A percentile compares a stretch with the other conserved stretches of the same genome.
Evolutionary conservation across 2,797 vertebrate genomes (phyloP).

Genomic region (Rhinogobio ventralis): DNA sequence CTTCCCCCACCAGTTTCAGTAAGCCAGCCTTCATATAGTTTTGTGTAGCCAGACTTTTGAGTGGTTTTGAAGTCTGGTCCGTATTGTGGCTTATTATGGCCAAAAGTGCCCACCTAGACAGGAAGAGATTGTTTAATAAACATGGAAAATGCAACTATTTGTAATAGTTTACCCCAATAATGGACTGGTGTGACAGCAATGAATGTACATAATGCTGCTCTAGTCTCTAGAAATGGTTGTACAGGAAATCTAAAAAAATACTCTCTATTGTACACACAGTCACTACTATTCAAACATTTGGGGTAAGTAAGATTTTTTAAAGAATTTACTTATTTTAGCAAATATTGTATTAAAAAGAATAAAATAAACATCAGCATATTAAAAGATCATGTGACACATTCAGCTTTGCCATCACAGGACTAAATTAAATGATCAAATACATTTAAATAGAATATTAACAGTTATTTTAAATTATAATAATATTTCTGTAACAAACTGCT

Average conservation of each 20-base stretch:
- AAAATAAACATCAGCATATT: background rate
- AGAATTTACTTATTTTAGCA: no score
- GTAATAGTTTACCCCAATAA: background rate
- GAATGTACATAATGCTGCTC: background rate
- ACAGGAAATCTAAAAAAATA: background rate
- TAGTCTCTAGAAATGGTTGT: background rate
- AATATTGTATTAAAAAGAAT: no score
- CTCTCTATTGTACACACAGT: background rate
- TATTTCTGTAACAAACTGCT: no score
- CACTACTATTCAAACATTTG: background rate
- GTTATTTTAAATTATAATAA: no score
- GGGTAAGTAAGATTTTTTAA: background rate
- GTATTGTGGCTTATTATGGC: background rate
- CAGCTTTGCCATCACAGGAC: background rate
- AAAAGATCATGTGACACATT: background rate
- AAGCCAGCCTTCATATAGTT: background rate
- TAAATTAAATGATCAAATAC: background rate
- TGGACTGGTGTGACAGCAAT: background rate
- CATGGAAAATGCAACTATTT: background rate
- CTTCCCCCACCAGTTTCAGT: background rate
- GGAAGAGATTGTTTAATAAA: background rate
- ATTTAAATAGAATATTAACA: background rate
- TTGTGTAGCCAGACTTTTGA: background rate
- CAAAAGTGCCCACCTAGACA: background rate
- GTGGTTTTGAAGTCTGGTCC: background rate